These are phyloP conservation scores for Catajapyx aquilonaris DNA, from an alignment of 1,140 invertebrate species.

Conservation along the genomic window DNA sequence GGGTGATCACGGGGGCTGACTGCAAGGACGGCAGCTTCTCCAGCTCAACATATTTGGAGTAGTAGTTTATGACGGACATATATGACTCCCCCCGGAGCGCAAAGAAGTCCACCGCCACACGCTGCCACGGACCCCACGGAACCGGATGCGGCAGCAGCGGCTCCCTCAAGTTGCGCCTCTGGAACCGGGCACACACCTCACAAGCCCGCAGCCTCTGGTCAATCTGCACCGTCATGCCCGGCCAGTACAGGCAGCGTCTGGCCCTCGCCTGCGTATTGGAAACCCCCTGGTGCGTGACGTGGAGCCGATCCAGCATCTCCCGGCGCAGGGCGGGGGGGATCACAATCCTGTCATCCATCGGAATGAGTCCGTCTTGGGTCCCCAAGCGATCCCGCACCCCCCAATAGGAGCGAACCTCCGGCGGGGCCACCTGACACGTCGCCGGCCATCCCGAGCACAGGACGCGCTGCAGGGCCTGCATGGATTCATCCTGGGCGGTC, in stretches of 20 bases:
- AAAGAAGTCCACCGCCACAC: not conserved
- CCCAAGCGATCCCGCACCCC: conserved; percentile 12
- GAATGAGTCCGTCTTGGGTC: conserved; percentile 13
- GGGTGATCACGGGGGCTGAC: not conserved
- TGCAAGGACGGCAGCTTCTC: not conserved
- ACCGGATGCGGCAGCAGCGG: not conserved
- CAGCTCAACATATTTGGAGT: not conserved
- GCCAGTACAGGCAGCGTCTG: not conserved
- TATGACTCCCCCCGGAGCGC: not conserved
- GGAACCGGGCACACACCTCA: not conserved
- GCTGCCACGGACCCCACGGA: not conserved
- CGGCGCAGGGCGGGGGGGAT: conserved; percentile 13
- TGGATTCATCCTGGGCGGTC: not conserved
- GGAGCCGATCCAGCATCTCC: conserved; percentile 15
- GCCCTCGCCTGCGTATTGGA: conserved; percentile 4
- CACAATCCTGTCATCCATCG: conserved; percentile 15
- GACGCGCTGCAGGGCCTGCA: not conserved
- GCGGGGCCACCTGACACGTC: conserved; percentile 3
- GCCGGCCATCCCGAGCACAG: conserved; percentile 9
- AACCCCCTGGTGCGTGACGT: conserved; percentile 17
- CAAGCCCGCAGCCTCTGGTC: not conserved
- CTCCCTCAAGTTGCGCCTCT: not conserved
- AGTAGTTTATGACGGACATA: not conserved
- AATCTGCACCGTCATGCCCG: not conserved
- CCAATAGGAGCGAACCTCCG: conserved; percentile 6